Evolutionary conservation across 2,113 vertebrate genomes (phyloP), one percentile per base, ranked within the genome.

Genomic region (Oryzias woworae): DNA sequence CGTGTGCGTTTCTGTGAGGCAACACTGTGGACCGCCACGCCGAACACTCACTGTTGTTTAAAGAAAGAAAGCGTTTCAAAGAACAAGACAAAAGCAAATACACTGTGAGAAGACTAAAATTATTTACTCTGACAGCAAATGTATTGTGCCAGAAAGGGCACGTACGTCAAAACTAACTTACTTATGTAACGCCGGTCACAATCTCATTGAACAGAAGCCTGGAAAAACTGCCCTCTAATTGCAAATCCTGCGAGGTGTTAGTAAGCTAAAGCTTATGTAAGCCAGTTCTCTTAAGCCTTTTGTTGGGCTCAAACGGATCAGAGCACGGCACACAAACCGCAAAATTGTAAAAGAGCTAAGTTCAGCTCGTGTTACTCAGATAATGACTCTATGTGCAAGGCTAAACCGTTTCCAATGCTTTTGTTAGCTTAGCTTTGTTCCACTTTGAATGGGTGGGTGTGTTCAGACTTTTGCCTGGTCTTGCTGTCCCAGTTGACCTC

Each of bases 121-220:
- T 52, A 83, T 80, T 75, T 16, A 55, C 48, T 15, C 43, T 46
- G 69, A 76, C 71, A 51, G 54, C 44, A 5, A 2, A 53, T 68
- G 69, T 67, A 56, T 48, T 52, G 42, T 28, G 53, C 8, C 14
- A 48, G 51, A 81, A 62, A 61, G 53, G 50, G 18, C 22, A 28
- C 56, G 13, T 24, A 52, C 66, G 69, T 74, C 70, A 69, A 70
- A 69, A 67, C 47, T 45, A 63, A 43, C 56, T 36, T 46, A 17
- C 43, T 73, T 57, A 68, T 47, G 47, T 28, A 59, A 66, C 28
- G 26, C 18, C 43, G 16, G n/a, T 66, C 43, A 67, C 48, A 18
- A 50, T 53, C 62, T 65, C 43, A 58, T 28, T 74, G 54, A 75
- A 47, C 65, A 60, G 73, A 60, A 54, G 56, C 45, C n/a, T 31